These are phyloP conservation scores for Ardeotis arabs DNA, from an alignment of 2,113 vertebrate genomes.

Conservation along the genomic window DNA sequence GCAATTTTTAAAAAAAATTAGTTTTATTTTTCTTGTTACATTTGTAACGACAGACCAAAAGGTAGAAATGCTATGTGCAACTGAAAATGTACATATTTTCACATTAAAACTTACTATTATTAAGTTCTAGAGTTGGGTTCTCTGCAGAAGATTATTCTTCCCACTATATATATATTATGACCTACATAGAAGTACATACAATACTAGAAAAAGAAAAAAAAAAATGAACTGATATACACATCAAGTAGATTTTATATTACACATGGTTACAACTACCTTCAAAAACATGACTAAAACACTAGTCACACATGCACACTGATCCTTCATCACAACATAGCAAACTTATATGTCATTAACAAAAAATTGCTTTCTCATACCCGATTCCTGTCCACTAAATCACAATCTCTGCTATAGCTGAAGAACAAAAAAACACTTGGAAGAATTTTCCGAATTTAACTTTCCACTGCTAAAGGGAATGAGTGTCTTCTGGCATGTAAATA, in stretches of 20 bases:
- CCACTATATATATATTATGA: neutral
- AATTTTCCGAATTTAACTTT: neutral
- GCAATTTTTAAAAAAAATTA: neutral
- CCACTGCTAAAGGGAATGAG: neutral
- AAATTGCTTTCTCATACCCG: neutral
- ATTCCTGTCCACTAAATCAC: neutral
- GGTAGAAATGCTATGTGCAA: neutral
- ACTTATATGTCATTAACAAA: neutral
- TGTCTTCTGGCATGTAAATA: neutral
- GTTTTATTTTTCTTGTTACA: neutral
- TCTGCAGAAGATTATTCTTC: neutral
- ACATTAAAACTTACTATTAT: neutral
- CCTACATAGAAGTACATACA: neutral
- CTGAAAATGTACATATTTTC: neutral
- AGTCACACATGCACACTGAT: neutral
- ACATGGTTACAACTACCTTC: neutral
- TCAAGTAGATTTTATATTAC: neutral
- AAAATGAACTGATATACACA: neutral
- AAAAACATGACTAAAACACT: neutral
- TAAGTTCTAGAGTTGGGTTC: neutral
- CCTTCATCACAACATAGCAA: neutral
- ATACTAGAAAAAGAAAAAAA: neutral
- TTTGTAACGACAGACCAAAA: neutral
- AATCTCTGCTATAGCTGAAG: neutral
- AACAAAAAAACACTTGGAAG: neutral